Base-by-base conservation (phyloP, 2,888 invertebrate species). In the Anthrax anthrax region DNA sequence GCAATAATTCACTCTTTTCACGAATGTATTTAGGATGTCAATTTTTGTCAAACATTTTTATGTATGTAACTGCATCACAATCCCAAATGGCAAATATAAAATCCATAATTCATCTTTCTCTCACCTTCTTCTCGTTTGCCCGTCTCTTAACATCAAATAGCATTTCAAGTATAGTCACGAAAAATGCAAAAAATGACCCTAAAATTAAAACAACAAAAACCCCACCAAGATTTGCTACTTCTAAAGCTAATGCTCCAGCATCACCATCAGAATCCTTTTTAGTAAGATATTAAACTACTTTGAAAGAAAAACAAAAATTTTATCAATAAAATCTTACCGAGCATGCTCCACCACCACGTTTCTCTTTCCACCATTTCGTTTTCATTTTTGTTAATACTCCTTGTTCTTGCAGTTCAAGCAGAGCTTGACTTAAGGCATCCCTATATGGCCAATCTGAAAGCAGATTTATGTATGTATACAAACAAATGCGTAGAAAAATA, bases 361-460 rank as follows among this genome's bases (percentile, higher is more conserved):
- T 81, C 66, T 87, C 83, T 60, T 84, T 81, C 92, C 92, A 94
- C 92, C 92, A 94, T 60, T 81, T 82, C 48, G 80, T 78, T 69
- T 89, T 88, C 70, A 92, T 73, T 55, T 75, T 73, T 18, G 78
- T 79, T 49, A 94, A 73, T 51, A 75, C 72, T 18, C 91, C 90
- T 47, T 76, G 76, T 70, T 94, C 92, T 71, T 92, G 91, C 47
- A 94, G 71, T 61, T 80, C 80, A 50, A 92, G 71, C 50, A 94
- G 78, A 39, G 86, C 87, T 57, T 83, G 77, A 59, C 85, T 89
- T 47, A 92, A 70, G 23, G 75, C 73, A 59, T 85, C 82, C 36
- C 87, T 75, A 63, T 83, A 89, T 1, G 62, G 62, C 55, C 62
- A 67, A 52, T 66, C 69, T 69, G 44, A 37, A 54, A 51, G 39